Conservation (phyloP, 2,797 vertebrate species). For the Artibeus lituratus region DNA sequence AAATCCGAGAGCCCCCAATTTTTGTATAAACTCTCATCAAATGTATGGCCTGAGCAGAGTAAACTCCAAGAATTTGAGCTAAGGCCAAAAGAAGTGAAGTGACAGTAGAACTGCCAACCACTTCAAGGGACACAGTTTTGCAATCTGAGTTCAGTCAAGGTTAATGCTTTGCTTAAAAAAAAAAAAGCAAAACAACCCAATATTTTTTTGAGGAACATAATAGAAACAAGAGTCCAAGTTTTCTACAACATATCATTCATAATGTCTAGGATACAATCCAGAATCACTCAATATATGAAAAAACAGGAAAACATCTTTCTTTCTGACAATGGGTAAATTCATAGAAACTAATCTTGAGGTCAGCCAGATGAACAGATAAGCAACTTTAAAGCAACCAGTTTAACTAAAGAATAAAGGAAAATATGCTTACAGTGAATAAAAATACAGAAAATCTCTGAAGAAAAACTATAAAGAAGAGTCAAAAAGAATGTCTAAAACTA, state of each 20-base stretch:
- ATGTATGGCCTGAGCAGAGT: neutral
- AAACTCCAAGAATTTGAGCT: neutral
- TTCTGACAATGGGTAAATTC: neutral
- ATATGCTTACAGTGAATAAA: neutral
- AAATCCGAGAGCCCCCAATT: neutral
- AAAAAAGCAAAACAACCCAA: neutral
- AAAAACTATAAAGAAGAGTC: neutral
- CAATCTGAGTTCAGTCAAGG: neutral
- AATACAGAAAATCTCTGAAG: neutral
- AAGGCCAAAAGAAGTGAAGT: neutral
- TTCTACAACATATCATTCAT: neutral
- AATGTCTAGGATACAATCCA: neutral
- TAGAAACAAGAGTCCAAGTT: neutral
- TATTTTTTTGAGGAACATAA: neutral
- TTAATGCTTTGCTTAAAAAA: constrained; percentile 20
- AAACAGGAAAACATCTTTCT: neutral
- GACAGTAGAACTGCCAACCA: neutral
- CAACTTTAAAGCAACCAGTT: constrained; percentile 5
- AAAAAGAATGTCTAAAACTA: neutral
- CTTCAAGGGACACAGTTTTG: neutral
- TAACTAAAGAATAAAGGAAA: constrained; percentile 8
- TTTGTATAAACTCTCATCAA: neutral
- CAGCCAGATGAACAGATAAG: neutral
- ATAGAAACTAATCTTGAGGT: neutral
- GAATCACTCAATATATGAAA: constrained; percentile 19